Percentiles rank a stretch among this genome's conserved stretches.
These are phyloP conservation scores for Callyntrura guangdongensis DNA, from an alignment of 2,888 invertebrate genomes.

Conservation along the genomic window DNA sequence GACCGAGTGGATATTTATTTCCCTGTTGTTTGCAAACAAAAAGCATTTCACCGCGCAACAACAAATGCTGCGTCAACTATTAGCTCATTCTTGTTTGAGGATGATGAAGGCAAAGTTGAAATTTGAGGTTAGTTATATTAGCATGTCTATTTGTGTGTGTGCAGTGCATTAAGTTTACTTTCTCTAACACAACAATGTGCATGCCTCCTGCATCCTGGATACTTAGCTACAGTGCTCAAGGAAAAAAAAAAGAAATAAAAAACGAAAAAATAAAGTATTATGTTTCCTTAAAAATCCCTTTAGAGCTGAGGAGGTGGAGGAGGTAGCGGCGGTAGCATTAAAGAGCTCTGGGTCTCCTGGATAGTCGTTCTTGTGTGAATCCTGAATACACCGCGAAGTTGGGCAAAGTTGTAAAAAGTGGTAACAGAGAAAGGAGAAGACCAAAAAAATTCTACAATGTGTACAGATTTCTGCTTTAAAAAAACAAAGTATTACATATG, in stretches of 20 bases:
- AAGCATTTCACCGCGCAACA: neutral
- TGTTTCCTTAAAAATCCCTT: conserved; percentile 42
- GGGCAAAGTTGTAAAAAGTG: conserved; percentile 23
- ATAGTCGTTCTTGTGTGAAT: conserved; percentile 48
- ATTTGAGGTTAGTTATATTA: conserved; percentile 67
- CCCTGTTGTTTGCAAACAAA: conserved; percentile 1
- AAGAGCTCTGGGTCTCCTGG: neutral
- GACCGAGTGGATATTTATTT: too few relatives aligned
- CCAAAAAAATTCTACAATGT: neutral
- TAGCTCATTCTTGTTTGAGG: neutral
- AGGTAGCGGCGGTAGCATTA: neutral
- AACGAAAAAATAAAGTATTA: conserved; percentile 7
- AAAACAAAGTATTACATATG: neutral
- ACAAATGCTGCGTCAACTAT: neutral
- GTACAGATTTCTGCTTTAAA: neutral
- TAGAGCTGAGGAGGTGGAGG: neutral
- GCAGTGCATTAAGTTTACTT: conserved; percentile 47
- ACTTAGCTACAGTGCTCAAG: neutral
- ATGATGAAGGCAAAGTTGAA: conserved; percentile 56
- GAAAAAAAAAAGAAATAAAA: too few relatives aligned
- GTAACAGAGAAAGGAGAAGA: neutral
- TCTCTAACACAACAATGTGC: neutral
- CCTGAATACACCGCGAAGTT: conserved; percentile 69
- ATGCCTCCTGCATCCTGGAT: neutral
- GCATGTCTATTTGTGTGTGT: conserved; percentile 20